Percentiles rank a stretch among this genome's conserved stretches.
phyloP scores from a whole-genome alignment of 1,140 invertebrate genomes.

The Pseudomyrmex dendroicus region DNA sequence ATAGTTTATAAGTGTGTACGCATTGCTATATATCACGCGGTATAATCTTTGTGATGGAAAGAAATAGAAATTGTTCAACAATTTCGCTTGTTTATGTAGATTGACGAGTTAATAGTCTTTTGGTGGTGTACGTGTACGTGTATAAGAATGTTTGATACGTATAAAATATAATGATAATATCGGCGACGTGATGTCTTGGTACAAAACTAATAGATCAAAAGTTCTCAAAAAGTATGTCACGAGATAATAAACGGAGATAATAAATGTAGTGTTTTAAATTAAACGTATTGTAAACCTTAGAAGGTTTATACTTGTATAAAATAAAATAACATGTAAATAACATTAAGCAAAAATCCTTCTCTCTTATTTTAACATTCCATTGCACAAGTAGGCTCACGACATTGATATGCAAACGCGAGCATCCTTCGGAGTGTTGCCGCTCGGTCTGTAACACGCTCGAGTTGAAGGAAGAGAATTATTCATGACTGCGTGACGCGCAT shows the following conservation, averaged over 20 bases:
- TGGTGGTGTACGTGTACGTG: too few species aligned
- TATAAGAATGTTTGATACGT: too few species aligned
- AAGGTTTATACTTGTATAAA: too few species aligned
- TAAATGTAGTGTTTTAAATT: too few species aligned
- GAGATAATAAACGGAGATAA: too few species aligned
- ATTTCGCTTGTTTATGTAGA: not conserved
- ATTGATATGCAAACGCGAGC: slow-evolving; percentile 11
- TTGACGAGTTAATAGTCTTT: slow-evolving; percentile 1
- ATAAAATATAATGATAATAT: too few species aligned
- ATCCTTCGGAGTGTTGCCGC: not conserved
- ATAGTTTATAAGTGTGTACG: slow-evolving; percentile 45
- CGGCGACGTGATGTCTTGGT: too few species aligned
- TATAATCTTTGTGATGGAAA: not conserved
- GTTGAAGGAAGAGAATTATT: slow-evolving; percentile 24
- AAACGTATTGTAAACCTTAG: too few species aligned
- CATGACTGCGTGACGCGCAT: slow-evolving; percentile 11
- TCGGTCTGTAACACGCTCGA: not conserved
- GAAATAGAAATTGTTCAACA: not conserved
- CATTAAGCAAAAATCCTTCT: too few species aligned
- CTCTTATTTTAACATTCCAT: not conserved
- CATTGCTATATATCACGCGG: not conserved
- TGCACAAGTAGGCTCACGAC: not conserved
- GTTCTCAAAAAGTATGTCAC: too few species aligned
- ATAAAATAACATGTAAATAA: too few species aligned
- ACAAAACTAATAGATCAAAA: too few species aligned